Evolutionary conservation across 2,113 vertebrate species (phyloP).

Genomic region (Gavia stellata): DNA sequence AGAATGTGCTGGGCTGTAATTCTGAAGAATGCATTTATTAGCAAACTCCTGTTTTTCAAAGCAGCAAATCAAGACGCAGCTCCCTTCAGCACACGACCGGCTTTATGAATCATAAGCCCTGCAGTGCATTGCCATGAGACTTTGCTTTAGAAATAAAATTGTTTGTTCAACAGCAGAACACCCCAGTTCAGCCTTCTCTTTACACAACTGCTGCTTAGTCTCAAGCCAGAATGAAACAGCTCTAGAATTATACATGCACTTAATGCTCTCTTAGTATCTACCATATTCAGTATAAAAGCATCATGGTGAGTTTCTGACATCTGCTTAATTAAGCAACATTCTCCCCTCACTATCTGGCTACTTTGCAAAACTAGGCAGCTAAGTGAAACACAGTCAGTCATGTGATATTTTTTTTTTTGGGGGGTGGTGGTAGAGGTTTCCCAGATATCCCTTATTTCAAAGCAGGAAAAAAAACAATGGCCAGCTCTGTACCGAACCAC

Average conservation of each 20-base stretch:
- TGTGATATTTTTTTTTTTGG: neutral
- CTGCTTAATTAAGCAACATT: neutral
- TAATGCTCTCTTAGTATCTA: neutral
- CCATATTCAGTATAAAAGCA: neutral
- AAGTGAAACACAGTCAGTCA: neutral
- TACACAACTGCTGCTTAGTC: neutral
- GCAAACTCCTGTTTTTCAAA: neutral
- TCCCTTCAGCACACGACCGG: neutral
- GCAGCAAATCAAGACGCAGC: neutral
- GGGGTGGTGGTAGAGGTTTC: neutral
- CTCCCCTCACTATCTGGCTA: neutral
- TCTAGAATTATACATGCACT: neutral
- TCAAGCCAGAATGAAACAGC: neutral
- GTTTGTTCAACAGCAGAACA: neutral
- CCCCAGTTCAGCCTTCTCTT: neutral
- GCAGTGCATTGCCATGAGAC: neutral
- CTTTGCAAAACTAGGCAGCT: neutral
- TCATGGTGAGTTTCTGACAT: neutral
- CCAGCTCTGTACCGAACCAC: slow-evolving; percentile 44
- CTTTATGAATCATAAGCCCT: neutral
- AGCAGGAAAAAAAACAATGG: slow-evolving; percentile 11
- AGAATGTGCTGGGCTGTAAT: neutral
- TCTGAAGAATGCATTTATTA: slow-evolving; percentile 7
- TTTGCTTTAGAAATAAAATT: neutral
- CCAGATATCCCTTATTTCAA: slow-evolving; percentile 33